Evolutionary conservation across 2,888 invertebrate species (phyloP).

Genomic region (Elmis aenea): DNA sequence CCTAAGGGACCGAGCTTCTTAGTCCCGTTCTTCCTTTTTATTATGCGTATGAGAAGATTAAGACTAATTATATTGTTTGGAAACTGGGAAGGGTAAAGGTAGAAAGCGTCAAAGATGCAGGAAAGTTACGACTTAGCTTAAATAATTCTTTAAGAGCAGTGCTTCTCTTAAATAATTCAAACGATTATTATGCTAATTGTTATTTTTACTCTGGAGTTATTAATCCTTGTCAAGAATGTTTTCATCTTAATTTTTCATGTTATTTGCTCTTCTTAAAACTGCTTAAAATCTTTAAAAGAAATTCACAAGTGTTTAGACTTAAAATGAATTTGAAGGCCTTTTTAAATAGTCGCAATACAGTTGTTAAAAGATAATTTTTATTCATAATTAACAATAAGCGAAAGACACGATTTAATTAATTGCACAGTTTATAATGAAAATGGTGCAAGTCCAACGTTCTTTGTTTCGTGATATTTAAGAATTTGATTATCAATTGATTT

Average conservation of each 20-base stretch:
- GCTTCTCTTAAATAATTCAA: conserved; percentile 17
- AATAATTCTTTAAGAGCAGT: conserved; percentile 20
- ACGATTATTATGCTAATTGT: conserved; percentile 21
- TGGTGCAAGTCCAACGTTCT: too few species aligned
- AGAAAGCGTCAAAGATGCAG: neutral
- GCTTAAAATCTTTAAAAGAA: too few species aligned
- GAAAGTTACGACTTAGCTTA: conserved; percentile 2
- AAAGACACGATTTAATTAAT: too few species aligned
- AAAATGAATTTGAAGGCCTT: too few species aligned
- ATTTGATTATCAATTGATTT: too few species aligned
- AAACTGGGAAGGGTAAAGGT: conserved; percentile 21
- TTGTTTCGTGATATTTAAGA: too few species aligned
- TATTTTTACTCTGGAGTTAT: too few species aligned
- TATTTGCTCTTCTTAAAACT: neutral
- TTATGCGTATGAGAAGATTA: conserved; percentile 26
- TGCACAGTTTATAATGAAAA: too few species aligned
- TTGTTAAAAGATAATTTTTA: too few species aligned
- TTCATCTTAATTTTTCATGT: conserved; percentile 2
- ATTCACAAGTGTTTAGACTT: too few species aligned
- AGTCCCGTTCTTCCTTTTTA: conserved; percentile 17
- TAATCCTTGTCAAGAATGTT: conserved; percentile 14
- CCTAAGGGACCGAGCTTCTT: conserved; percentile 14
- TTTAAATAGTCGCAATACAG: too few species aligned
- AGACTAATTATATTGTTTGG: conserved; percentile 27
- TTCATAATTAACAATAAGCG: too few species aligned